A percentile compares a stretch with the other conserved stretches of the same genome.
phyloP scores from a whole-genome alignment of 2,113 vertebrate genomes.

The Etheostoma spectabile region DNA sequence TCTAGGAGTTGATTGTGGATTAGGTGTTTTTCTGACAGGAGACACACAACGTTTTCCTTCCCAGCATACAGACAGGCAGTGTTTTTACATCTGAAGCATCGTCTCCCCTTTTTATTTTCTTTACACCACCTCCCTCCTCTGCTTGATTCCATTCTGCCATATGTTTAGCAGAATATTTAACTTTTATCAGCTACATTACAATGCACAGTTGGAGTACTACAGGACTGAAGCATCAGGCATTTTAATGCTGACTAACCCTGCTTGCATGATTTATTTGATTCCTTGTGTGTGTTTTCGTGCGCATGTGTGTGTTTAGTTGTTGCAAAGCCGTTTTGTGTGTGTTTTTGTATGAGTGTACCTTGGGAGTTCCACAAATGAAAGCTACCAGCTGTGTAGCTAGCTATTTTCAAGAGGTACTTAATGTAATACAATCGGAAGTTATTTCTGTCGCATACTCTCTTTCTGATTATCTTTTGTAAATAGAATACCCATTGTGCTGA shows the following conservation, averaged over 20 bases:
- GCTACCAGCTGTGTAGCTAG: slow-evolving; percentile 13
- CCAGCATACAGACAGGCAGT: not conserved
- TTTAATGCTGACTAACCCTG: slow-evolving; percentile 28
- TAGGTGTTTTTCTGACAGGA: slow-evolving; percentile 1
- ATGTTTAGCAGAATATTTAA: slow-evolving; percentile 35
- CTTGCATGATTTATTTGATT: slow-evolving; percentile 33
- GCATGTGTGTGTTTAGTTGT: slow-evolving; percentile 8
- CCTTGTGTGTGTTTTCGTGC: too few relatives aligned
- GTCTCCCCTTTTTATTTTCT: not conserved
- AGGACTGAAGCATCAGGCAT: slow-evolving; percentile 27
- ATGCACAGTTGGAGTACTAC: slow-evolving; percentile 37
- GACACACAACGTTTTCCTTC: not conserved
- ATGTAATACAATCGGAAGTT: not conserved
- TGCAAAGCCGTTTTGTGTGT: not conserved
- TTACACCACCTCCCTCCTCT: slow-evolving; percentile 13
- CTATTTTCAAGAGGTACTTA: not conserved
- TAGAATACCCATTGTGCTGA: not conserved
- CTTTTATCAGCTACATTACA: slow-evolving; percentile 50
- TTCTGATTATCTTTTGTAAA: slow-evolving; percentile 14
- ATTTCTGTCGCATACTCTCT: not conserved
- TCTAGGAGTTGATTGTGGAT: slow-evolving; percentile 1
- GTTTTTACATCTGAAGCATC: not conserved
- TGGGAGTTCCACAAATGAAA: slow-evolving; percentile 20
- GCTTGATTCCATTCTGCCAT: not conserved
- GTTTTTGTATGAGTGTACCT: not conserved